Evolutionary conservation across 2,888 invertebrate genomes (phyloP).

Genomic region (Agonopterix heracliana): DNA sequence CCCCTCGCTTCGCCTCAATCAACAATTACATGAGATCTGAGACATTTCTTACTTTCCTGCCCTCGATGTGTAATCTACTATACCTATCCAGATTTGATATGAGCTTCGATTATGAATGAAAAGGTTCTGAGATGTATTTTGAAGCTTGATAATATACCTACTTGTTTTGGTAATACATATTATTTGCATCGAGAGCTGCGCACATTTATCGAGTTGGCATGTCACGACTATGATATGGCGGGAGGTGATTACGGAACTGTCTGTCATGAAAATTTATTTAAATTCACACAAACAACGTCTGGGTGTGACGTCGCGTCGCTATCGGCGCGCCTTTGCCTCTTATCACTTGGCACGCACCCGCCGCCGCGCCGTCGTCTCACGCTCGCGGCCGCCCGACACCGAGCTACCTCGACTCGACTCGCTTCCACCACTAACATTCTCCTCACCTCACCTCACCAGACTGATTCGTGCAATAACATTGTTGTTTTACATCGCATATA

Average conservation of each 20-base stretch:
- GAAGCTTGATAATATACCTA: no score
- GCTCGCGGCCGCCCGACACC: slow-evolving; percentile 36
- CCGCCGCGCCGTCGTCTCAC: slow-evolving; percentile 47
- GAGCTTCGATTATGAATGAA: no score
- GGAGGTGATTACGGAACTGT: slow-evolving; percentile 75
- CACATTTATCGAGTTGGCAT: slow-evolving; percentile 51
- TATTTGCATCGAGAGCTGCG: slow-evolving; percentile 6
- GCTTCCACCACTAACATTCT: slow-evolving; percentile 45
- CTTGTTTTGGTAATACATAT: no score
- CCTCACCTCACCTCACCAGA: slow-evolving; percentile 19
- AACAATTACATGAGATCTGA: no score
- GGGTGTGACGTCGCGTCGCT: slow-evolving; percentile 75
- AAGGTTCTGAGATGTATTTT: no score
- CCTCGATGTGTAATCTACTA: no score
- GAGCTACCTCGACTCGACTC: slow-evolving; percentile 49
- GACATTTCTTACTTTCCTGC: no score
- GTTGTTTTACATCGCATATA: not conserved
- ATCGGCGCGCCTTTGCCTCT: slow-evolving; percentile 65
- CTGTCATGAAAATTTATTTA: slow-evolving; percentile 76
- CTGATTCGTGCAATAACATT: not conserved
- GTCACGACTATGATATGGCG: slow-evolving; percentile 59
- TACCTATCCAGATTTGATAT: no score
- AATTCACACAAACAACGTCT: slow-evolving; percentile 77
- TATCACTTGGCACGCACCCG: slow-evolving; percentile 75
- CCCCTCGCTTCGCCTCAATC: no score